A percentile compares a stretch with the other conserved stretches of the same genome.
Conservation (phyloP, 1,140 invertebrate genomes). For the Bicyclus anynana region DNA sequence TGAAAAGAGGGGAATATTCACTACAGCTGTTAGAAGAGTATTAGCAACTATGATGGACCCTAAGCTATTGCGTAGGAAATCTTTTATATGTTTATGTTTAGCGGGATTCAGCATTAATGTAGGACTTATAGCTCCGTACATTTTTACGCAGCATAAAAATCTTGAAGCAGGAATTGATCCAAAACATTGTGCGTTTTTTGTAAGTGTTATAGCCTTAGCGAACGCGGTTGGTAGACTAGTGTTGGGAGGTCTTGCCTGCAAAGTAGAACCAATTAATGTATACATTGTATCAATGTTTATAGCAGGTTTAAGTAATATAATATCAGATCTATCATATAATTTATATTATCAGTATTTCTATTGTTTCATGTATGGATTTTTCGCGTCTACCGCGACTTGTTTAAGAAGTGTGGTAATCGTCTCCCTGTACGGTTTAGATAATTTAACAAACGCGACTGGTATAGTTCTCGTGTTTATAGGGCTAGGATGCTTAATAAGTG, state of each 20-base stretch:
- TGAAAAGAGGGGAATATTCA: conserved; percentile 59
- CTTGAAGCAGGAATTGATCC: conserved; percentile 36
- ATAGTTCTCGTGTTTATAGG: conserved; percentile 65
- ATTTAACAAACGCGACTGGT: conserved; percentile 65
- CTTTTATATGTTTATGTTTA: conserved; percentile 49
- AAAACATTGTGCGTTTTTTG: conserved; percentile 46
- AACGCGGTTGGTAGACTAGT: conserved; percentile 53
- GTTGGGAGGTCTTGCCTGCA: conserved; percentile 50
- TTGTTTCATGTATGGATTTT: conserved; percentile 57
- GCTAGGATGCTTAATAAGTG: conserved; percentile 55
- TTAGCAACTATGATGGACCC: conserved; percentile 70
- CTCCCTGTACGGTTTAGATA: conserved; percentile 59
- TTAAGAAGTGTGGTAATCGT: conserved; percentile 57
- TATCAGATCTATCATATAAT: conserved; percentile 48
- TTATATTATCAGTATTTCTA: conserved; percentile 59
- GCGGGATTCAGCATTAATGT: conserved; percentile 55
- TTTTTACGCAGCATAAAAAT: conserved; percentile 53
- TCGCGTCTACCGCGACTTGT: conserved; percentile 42
- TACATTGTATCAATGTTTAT: conserved; percentile 33
- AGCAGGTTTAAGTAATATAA: conserved; percentile 43
- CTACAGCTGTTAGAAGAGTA: conserved; percentile 58
- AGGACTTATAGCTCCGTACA: conserved; percentile 60
- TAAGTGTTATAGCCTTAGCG: conserved; percentile 53
- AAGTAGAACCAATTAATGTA: conserved; percentile 45
- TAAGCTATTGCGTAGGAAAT: conserved; percentile 47